phyloP scores from a whole-genome alignment of 92 coral and sea anemone species.

The Zoanthus solanderi region DNA sequence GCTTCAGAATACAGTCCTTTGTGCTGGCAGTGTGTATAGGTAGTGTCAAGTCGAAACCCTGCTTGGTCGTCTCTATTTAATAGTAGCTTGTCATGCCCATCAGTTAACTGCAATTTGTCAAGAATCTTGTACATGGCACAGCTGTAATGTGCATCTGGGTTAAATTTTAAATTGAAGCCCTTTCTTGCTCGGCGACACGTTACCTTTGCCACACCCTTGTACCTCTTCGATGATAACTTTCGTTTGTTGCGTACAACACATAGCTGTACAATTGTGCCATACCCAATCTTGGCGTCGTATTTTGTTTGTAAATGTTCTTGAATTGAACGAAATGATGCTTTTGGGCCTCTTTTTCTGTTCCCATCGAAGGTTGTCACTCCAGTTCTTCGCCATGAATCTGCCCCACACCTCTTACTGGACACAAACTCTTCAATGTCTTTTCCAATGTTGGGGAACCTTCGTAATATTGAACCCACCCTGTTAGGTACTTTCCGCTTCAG shows the following conservation, averaged over 20 bases:
- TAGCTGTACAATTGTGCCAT: conserved; percentile 61
- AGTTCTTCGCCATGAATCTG: conserved; percentile 65
- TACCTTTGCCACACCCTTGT: conserved; percentile 62
- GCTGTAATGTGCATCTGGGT: conserved; percentile 64
- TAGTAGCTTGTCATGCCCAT: conserved; percentile 53
- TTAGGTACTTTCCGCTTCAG: conserved; percentile 46
- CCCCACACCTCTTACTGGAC: conserved; percentile 54
- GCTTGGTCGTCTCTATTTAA: conserved; percentile 55
- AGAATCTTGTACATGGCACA: conserved; percentile 44
- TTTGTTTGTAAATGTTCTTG: conserved; percentile 46
- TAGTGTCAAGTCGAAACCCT: conserved; percentile 54
- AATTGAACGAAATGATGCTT: conserved; percentile 41
- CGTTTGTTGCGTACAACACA: conserved; percentile 42
- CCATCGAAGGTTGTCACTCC: conserved; percentile 63
- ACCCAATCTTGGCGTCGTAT: conserved; percentile 48
- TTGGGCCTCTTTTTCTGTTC: conserved; percentile 53
- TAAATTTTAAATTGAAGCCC: conserved; percentile 58
- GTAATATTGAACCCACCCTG: conserved; percentile 52
- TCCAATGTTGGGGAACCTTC: conserved; percentile 63
- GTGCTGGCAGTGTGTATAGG: conserved; percentile 59
- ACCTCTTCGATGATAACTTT: conserved; percentile 52
- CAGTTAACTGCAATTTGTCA: conserved; percentile 49
- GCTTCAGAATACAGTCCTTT: conserved; percentile 41
- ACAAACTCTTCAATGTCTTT: conserved; percentile 65
- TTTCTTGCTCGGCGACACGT: conserved; percentile 67